These are phyloP conservation scores for Odontomachus brunneus DNA, from an alignment of 1,140 invertebrate species.

Conservation along the genomic window DNA sequence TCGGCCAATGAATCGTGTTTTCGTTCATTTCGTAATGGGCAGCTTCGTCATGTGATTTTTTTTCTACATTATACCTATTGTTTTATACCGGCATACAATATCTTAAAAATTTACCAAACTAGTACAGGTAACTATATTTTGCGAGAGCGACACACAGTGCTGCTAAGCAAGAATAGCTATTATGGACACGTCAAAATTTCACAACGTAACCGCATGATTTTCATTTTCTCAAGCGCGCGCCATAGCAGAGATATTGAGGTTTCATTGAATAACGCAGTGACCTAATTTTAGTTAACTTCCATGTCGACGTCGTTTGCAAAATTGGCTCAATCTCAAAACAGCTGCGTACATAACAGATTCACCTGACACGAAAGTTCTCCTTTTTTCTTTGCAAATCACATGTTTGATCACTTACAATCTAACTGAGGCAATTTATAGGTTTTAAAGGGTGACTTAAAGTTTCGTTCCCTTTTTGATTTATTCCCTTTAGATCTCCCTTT, in stretches of 20 bases:
- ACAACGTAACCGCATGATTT: constrained; percentile 7
- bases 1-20: not conserved
- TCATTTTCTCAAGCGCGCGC: not conserved
- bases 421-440: not conserved
- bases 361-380: not conserved
- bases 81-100: no score
- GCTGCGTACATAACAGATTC: not conserved
- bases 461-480: no score
- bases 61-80: not conserved
- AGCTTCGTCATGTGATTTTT: not conserved
- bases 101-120: no score
- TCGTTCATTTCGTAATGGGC: not conserved
- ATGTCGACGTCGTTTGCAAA: not conserved
- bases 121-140: not conserved
- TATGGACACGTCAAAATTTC: constrained; percentile 24
- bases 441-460: no score
- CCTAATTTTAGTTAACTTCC: not conserved
- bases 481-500: no score
- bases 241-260: not conserved
- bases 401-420: no score
- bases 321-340: not conserved
- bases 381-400: not conserved
- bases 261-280: not conserved
- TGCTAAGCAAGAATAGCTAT: not conserved
- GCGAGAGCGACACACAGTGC: not conserved